Evolutionary conservation across 2,888 invertebrate genomes (phyloP), one percentile per base, ranked within the genome.

Genomic region (Suillia variegata): DNA sequence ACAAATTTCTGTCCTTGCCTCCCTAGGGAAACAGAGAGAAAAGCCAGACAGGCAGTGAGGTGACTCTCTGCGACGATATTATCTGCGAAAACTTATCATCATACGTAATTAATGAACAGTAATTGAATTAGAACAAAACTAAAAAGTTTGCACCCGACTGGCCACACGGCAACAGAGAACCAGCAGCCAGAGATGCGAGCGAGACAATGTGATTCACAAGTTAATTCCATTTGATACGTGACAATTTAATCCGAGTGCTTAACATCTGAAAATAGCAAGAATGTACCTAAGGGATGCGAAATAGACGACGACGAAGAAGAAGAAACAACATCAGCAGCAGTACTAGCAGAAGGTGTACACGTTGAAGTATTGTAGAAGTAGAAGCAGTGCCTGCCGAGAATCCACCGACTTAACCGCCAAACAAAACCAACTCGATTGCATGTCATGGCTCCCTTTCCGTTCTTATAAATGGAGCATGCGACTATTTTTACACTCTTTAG

Each of bases 161-260:
- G 26, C 26, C 26, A 26, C n/a, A n/a, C n/a, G 5, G 20, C 15
- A 21, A 49, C 56, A 47, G 18, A 6, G 45, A 15, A 31, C 51
- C 31, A 10, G 13, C n/a, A 49, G 21, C 15, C 26, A n/a, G 10
- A 56, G 22, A n/a, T 12, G 6, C 31, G 48, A 8, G 12, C 45
- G 52, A 10, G 38, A 38, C 56, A 57, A 33, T 52, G 47, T 45
- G 50, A 34, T 58, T 62, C 58, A 45, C 63, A 63, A 59, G 59
- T 61, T 61, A 61, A 63, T 61, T 63, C 61, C 56, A 42, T 59
- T 61, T 61, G 58, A 62, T 54, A 64, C 62, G 64, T 62, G 64
- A 64, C 64, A 64, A 62, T 62, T 64, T 62, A 64, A 64, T 62
- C 58, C 54, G 31, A 56, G 59, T 53, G 54, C 62, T 62, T 56